Conservation (phyloP, 2,797 vertebrate species). For the Denticeps clupeoides region DNA sequence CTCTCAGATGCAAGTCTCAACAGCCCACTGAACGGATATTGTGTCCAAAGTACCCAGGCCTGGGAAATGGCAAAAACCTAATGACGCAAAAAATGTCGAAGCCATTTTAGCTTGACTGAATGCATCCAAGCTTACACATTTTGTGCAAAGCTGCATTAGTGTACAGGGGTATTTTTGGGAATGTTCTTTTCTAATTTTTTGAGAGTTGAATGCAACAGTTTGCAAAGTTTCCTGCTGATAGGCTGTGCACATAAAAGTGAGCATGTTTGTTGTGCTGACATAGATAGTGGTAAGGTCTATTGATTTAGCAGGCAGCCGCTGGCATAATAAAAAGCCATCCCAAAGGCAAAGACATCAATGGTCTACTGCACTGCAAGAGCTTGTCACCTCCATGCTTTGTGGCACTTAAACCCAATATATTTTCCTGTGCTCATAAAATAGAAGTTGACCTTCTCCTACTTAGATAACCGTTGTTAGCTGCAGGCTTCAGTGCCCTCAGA, state of each 20-base stretch:
- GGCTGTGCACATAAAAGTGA: conserved; percentile 30
- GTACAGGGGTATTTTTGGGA: not conserved
- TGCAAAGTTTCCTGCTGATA: conserved; percentile 21
- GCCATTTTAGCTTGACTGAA: not conserved
- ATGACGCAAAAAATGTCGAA: conserved; percentile 8
- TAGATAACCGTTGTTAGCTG: conserved; percentile 36
- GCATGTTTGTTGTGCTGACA: conserved; percentile 38
- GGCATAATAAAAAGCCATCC: conserved; percentile 49
- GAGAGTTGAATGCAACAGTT: conserved; percentile 17
- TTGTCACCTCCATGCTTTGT: conserved; percentile 48
- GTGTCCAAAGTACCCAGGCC: conserved; percentile 5
- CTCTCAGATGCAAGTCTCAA: not conserved
- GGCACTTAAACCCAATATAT: conserved; percentile 47
- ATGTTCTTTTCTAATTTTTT: conserved; percentile 12
- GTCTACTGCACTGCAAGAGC: conserved; percentile 49
- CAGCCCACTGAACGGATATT: conserved; percentile 3
- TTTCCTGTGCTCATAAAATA: conserved; percentile 34
- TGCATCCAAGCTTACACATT: not conserved
- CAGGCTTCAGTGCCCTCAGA: conserved; percentile 27
- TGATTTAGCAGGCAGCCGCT: conserved; percentile 49
- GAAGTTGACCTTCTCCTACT: conserved; percentile 48
- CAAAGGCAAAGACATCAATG: conserved; percentile 37
- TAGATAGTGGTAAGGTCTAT: conserved; percentile 42
- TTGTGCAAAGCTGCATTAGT: conserved; percentile 1
- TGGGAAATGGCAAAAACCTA: conserved; percentile 3